A percentile compares a stretch with the other conserved stretches of the same genome.
Conservation (phyloP, 1,140 invertebrate genomes). For the Eciton burchellii region DNA sequence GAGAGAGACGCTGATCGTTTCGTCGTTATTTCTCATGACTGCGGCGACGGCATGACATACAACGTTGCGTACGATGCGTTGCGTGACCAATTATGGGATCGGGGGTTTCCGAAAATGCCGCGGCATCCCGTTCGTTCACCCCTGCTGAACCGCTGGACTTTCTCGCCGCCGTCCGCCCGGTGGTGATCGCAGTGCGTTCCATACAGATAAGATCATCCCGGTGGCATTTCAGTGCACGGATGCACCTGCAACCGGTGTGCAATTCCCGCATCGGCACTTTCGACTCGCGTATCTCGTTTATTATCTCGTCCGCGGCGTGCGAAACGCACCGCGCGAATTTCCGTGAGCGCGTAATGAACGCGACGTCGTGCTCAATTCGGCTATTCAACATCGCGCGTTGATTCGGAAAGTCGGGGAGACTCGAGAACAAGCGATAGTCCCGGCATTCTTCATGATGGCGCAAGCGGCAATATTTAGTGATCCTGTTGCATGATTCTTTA, state of each 20-base stretch:
- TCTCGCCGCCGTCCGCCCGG: constrained; percentile 62
- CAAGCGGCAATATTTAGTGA: background rate
- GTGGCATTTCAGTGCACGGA: constrained; percentile 22
- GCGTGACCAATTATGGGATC: constrained; percentile 63
- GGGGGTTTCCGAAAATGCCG: constrained; percentile 53
- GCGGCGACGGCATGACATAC: background rate
- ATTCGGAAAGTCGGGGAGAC: background rate
- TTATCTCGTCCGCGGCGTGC: constrained; percentile 14
- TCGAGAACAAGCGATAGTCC: background rate
- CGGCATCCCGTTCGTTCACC: constrained; percentile 64
- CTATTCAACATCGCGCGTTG: background rate
- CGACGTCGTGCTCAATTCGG: constrained; percentile 6
- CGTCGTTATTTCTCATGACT: constrained; percentile 18
- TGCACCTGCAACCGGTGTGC: constrained; percentile 61
- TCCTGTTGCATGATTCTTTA: background rate
- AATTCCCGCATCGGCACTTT: constrained; percentile 50
- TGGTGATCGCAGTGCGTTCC: constrained; percentile 49
- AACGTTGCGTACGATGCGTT: constrained; percentile 42
- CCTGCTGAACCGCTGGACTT: constrained; percentile 39
- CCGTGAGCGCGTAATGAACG: background rate
- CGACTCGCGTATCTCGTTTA: constrained; percentile 33
- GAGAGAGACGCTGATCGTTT: constrained; percentile 41
- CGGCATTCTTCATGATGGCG: background rate
- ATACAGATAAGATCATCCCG: constrained; percentile 60
- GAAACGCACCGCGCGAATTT: constrained; percentile 28